These are phyloP conservation scores for Phrynocephalus forsythii DNA, from an alignment of 2,797 vertebrate genomes.

Conservation along the genomic window DNA sequence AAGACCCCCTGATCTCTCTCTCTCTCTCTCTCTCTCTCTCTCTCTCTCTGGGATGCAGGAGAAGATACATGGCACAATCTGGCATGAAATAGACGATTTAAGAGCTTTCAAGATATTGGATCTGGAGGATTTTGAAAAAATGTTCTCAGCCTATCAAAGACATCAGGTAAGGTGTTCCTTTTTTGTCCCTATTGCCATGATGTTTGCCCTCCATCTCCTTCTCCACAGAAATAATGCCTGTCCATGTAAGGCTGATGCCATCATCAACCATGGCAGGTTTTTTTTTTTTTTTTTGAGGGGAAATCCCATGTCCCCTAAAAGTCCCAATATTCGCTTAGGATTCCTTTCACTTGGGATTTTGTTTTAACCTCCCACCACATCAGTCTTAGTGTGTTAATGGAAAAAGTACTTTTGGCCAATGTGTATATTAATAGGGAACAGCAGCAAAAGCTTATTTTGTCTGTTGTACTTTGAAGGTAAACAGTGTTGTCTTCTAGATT, in stretches of 20 bases:
- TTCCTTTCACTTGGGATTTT: too few relatives aligned
- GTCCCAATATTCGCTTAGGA: too few relatives aligned
- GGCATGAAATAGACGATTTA: constrained; percentile 95
- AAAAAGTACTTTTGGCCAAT: too few relatives aligned
- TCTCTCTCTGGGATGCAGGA: constrained; percentile 79
- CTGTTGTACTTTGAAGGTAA: neutral
- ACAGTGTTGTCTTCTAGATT: neutral
- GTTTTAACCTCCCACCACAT: too few relatives aligned
- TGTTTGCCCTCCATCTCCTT: constrained; percentile 15
- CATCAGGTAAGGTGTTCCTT: constrained; percentile 86
- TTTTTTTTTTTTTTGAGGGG: neutral
- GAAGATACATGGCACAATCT: constrained; percentile 92
- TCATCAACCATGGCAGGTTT: neutral
- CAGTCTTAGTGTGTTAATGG: too few relatives aligned
- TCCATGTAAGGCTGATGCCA: too few relatives aligned
- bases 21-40: neutral
- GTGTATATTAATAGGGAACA: too few relatives aligned
- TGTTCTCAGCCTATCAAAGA: constrained; percentile 98
- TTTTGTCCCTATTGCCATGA: neutral
- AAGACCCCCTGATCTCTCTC: too few relatives aligned
- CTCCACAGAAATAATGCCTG: constrained; percentile 6
- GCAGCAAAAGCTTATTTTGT: neutral
- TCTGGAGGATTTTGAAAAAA: constrained; percentile 97
- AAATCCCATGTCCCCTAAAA: neutral
- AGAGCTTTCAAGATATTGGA: constrained; percentile 92